phyloP scores from a whole-genome alignment of 2,113 vertebrate species.

The Crotalus viridis region DNA sequence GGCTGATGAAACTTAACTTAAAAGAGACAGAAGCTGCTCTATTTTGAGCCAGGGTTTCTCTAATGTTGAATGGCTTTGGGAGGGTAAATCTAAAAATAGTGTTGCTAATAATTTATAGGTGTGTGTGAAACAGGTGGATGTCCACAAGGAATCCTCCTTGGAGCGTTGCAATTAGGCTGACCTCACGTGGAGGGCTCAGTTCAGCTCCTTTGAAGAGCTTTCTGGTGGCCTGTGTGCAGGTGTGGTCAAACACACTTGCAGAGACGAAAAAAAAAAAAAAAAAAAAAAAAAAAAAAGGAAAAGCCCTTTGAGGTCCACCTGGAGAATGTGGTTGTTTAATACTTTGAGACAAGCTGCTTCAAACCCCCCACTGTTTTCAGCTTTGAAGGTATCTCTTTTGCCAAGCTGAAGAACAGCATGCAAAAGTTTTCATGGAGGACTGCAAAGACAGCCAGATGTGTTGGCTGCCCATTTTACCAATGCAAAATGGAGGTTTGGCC shows the following conservation, averaged over 20 bases:
- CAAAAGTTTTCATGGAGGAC: not conserved
- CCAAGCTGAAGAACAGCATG: not conserved
- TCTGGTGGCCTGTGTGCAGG: not conserved
- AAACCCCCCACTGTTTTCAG: not conserved
- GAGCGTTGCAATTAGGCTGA: not conserved
- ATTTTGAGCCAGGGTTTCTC: slow-evolving; percentile 34
- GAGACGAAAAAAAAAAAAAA: not conserved
- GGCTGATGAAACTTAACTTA: slow-evolving; percentile 46
- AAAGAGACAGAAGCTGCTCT: slow-evolving; percentile 49
- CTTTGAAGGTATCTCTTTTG: not conserved
- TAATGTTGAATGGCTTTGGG: slow-evolving; percentile 44
- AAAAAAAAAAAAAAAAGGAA: not conserved
- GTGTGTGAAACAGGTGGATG: not conserved
- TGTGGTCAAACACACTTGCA: not conserved
- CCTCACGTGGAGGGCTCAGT: not conserved
- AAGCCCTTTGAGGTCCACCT: not conserved
- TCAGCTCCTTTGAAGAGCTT: not conserved
- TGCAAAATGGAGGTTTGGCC: not conserved
- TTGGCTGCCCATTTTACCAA: not conserved
- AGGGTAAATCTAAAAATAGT: not conserved
- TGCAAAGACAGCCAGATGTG: not conserved
- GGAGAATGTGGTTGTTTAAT: not conserved
- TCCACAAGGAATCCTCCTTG: not conserved
- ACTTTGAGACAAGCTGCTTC: not conserved
- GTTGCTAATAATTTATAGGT: slow-evolving; percentile 15